Evolutionary conservation across 2,888 invertebrate species (phyloP).

Genomic region (Onchidella celtica): DNA sequence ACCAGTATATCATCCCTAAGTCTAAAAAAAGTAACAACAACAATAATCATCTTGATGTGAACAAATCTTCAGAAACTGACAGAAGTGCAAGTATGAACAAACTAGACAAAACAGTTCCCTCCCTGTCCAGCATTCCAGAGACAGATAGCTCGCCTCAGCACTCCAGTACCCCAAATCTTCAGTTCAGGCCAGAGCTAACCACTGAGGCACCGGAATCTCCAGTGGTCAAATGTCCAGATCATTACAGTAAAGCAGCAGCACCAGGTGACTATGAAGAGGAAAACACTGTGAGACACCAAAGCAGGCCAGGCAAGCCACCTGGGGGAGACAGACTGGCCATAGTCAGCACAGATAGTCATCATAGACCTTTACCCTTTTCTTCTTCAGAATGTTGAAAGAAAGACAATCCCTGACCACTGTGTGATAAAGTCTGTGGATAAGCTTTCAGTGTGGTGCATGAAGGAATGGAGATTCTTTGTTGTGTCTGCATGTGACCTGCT

Average conservation of each 20-base stretch:
- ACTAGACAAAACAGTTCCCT: slow-evolving; percentile 40
- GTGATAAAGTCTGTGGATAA: too few relatives aligned
- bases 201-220: not conserved
- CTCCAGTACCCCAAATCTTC: slow-evolving; percentile 54
- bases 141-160: slow-evolving; percentile 23
- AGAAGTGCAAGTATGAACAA: slow-evolving; percentile 32
- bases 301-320: too few relatives aligned
- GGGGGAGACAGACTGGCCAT: too few relatives aligned
- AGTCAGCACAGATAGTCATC: too few relatives aligned
- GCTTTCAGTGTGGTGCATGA: too few relatives aligned
- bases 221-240: not conserved
- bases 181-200: slow-evolving; percentile 39
- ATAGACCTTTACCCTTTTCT: too few relatives aligned
- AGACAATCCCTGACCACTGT: too few relatives aligned
- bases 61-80: not conserved
- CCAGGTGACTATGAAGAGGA: slow-evolving; percentile 18
- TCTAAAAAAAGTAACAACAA: not conserved
- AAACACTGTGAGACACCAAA: too few relatives aligned
- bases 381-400: too few relatives aligned
- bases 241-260: too few relatives aligned
- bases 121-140: slow-evolving; percentile 44
- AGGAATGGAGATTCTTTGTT: too few relatives aligned
- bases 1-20: slow-evolving; percentile 37
- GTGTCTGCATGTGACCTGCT: too few relatives aligned
- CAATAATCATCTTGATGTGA: slow-evolving; percentile 35